Evolutionary conservation across 2,113 vertebrate genomes (phyloP).

Genomic region (Podocnemis expansa): DNA sequence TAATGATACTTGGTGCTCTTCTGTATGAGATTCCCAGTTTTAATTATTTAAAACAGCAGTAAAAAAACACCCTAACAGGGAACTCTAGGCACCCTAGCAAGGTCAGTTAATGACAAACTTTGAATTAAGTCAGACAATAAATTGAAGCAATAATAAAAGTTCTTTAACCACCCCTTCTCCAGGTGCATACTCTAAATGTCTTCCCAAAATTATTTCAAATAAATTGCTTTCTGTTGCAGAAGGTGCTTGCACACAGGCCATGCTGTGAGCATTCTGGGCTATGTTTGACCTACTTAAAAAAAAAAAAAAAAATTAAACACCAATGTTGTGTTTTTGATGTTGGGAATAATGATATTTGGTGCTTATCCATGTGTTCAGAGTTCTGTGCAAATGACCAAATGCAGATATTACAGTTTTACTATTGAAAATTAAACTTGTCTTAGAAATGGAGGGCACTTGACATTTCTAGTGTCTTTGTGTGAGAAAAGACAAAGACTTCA

Average conservation of each 20-base stretch:
- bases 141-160: background rate
- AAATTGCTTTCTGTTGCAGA: background rate
- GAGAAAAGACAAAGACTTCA: no score
- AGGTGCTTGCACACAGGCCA: background rate
- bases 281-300: background rate
- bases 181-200: background rate
- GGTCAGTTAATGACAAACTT: background rate
- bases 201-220: background rate
- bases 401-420: background rate
- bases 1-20: background rate
- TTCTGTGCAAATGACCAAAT: background rate
- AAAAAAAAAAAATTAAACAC: background rate
- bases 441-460: no score
- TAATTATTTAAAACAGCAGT: background rate
- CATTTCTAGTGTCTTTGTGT: no score
- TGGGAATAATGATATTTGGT: background rate
- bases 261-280: no score
- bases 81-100: background rate
- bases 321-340: background rate
- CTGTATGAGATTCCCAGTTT: background rate
- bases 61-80: background rate
- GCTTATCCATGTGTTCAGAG: background rate
- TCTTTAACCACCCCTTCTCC: background rate
- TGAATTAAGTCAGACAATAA: background rate
- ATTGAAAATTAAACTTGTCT: no score